A percentile compares a stretch with the other conserved stretches of the same genome.
phyloP scores from a whole-genome alignment of 1,140 invertebrate species.

The Drosophila parabipectinata region DNA sequence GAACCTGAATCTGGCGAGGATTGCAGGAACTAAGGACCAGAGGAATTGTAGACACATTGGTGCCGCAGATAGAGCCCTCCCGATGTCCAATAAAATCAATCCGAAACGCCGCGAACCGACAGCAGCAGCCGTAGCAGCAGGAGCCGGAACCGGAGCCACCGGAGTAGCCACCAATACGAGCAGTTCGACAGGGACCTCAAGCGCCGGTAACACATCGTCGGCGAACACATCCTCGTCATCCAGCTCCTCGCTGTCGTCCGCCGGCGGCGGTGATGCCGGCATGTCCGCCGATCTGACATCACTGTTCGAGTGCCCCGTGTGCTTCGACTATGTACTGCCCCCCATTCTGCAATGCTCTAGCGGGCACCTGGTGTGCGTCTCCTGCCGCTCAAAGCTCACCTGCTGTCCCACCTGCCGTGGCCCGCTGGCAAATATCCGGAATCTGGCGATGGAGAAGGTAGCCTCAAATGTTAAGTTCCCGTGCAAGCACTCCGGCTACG shows the following conservation, averaged over 20 bases:
- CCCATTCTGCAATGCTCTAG: slow-evolving; percentile 96
- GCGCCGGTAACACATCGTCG: slow-evolving; percentile 73
- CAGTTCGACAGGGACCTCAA: slow-evolving; percentile 66
- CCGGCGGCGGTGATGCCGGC: slow-evolving; percentile 84
- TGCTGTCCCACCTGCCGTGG: slow-evolving; percentile 99
- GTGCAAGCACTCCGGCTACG: slow-evolving; percentile 98
- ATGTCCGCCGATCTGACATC: slow-evolving; percentile 95
- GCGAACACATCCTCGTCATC: slow-evolving; percentile 83
- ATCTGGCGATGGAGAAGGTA: slow-evolving; percentile 99
- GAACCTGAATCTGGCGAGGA: slow-evolving; percentile 24
- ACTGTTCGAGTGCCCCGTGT: slow-evolving; percentile 99
- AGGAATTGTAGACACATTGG: slow-evolving; percentile 33
- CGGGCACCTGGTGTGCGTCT: slow-evolving; percentile 95
- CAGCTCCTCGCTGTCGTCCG: slow-evolving; percentile 81
- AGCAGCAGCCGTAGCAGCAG: slow-evolving; percentile 65
- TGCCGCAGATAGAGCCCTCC: slow-evolving; percentile 50
- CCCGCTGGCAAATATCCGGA: slow-evolving; percentile 97
- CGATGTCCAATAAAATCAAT: slow-evolving; percentile 84
- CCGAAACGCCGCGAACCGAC: slow-evolving; percentile 82
- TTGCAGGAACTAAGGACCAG: slow-evolving; percentile 20
- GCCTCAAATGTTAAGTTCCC: slow-evolving; percentile 99
- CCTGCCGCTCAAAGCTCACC: slow-evolving; percentile 97
- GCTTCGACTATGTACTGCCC: slow-evolving; percentile 99
- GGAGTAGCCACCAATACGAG: slow-evolving; percentile 72
- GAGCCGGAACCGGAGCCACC: slow-evolving; percentile 34